Base-by-base conservation (phyloP, 2,888 invertebrate genomes). In the Nudaria mundana region DNA sequence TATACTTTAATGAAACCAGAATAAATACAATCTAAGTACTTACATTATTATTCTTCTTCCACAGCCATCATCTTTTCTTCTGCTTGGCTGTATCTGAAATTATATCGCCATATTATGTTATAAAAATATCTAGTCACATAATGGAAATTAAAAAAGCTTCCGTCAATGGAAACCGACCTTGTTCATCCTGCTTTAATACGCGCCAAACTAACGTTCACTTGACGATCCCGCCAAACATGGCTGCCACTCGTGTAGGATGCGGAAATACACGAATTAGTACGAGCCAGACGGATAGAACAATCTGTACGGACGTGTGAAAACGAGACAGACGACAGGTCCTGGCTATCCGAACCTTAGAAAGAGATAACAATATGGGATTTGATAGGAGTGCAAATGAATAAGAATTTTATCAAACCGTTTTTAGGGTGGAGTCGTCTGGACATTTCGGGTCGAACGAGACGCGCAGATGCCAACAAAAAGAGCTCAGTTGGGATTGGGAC, bases 401-500 rank as follows among this genome's bases (percentile, higher is more conserved):
- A 69, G 77, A 79, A 76, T 71, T 68, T 70, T 64, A 66, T 73
- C 75, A 84, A 86, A 83, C 81, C 75, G 81, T 85, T 86, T 83
- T 85, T 84, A 86, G 88, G 88, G 88, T 87, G 88, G 88, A 87
- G 88, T 82, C 82, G 87, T 86, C 85, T 86, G 85, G 85, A 83
- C 69, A 78, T 76, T 79, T 65, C 78, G 76, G 72, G 64, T 71
- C 76, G 68, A n/a, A n/a, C 69, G 71, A 73, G 74, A 71, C 75
- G 76, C 77, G 86, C 87, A 87, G 86, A 87, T 88, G 87, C 78
- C 68, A 80, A 83, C 84, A 86, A 85, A 86, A 87, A 87, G 85
- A 83, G 81, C 80, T 76, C 75, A 75, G 79, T 72, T 80, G 68
- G 74, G 79, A 72, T 72, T 80, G 68, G 74, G 79, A 72, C 77